phyloP scores from a whole-genome alignment of 2,113 vertebrate genomes.

The Bostrychus sinensis region DNA sequence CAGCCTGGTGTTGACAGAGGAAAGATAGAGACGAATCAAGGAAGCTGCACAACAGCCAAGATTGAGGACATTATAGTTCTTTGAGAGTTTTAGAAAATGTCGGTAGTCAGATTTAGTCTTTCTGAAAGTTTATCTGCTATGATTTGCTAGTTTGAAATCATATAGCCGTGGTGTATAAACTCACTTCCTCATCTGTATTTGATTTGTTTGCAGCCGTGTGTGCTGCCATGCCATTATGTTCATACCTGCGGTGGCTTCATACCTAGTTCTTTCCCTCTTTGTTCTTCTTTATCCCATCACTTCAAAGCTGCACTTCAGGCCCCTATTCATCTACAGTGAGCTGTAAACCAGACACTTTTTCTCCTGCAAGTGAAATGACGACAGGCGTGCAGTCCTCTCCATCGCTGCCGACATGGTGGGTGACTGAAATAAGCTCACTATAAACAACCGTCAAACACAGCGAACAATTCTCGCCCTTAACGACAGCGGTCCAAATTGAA shows the following conservation, averaged over 20 bases:
- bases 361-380: slow-evolving; percentile 1
- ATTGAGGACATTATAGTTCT: slow-evolving; percentile 31
- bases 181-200: background rate
- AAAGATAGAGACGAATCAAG: slow-evolving; percentile 41
- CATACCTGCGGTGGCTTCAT: background rate
- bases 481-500: slow-evolving; percentile 38
- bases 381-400: background rate
- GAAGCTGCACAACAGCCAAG: slow-evolving; percentile 28
- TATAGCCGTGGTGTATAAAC: background rate
- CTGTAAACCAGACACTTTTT: slow-evolving; percentile 15
- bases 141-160: background rate
- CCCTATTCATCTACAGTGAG: slow-evolving; percentile 12
- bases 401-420: slow-evolving; percentile 8
- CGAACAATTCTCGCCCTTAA: slow-evolving; percentile 16
- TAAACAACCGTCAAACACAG: slow-evolving; percentile 29
- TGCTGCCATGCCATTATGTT: slow-evolving; percentile 3
- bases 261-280: background rate
- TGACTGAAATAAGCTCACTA: slow-evolving; percentile 11
- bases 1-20: slow-evolving; percentile 42
- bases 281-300: slow-evolving; percentile 23
- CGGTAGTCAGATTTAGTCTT: background rate
- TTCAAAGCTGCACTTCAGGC: slow-evolving; percentile 26
- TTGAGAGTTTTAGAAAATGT: slow-evolving; percentile 30
- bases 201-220: slow-evolving; percentile 4
- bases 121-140: background rate